Percentiles rank a stretch among this genome's conserved stretches.
Conservation (phyloP, 2,113 vertebrate species). For the Perca flavescens region DNA sequence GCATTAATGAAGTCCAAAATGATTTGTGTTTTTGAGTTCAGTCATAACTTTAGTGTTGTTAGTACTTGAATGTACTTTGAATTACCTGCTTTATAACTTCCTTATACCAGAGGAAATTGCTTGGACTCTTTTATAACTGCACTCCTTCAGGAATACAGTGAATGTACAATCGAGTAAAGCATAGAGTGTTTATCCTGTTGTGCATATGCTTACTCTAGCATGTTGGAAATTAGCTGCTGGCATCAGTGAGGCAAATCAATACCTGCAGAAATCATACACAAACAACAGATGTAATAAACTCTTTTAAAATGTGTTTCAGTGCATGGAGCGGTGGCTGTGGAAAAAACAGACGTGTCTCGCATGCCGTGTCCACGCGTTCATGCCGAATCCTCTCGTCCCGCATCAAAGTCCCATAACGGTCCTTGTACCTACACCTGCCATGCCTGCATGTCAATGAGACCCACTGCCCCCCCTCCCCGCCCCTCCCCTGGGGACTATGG, state of each 20-base stretch:
- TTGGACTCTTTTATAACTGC: not conserved
- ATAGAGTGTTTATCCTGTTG: not conserved
- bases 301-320: conserved; percentile 68
- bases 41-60: conserved; percentile 3
- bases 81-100: not conserved
- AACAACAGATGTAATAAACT: not conserved
- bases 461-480: not conserved
- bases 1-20: not conserved
- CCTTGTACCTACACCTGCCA: conserved; percentile 15
- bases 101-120: not conserved
- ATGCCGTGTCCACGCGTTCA: conserved; percentile 52
- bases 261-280: not conserved
- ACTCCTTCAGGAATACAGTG: not conserved
- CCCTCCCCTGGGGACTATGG: not conserved
- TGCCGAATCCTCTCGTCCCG: conserved; percentile 64
- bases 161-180: not conserved
- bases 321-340: conserved; percentile 77
- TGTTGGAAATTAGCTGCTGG: conserved; percentile 58
- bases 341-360: conserved; percentile 69
- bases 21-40: conserved; percentile 5
- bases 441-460: conserved; percentile 36
- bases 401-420: conserved; percentile 70
- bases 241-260: conserved; percentile 48
- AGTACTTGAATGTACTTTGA: not conserved
- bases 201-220: not conserved